Conservation (phyloP, 2,888 invertebrate genomes). For the Leptura quadrifasciata region DNA sequence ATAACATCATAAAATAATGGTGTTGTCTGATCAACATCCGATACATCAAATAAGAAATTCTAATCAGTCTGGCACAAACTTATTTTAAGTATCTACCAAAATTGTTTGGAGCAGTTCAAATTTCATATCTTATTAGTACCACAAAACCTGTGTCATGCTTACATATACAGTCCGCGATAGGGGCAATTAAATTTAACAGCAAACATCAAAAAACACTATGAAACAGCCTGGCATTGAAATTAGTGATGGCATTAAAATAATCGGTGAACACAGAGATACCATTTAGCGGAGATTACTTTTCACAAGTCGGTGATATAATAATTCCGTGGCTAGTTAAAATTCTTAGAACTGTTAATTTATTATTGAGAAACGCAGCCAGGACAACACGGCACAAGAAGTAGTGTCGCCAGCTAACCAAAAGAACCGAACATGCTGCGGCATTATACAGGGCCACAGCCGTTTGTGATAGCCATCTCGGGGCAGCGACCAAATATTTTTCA, state of each 20-base stretch:
- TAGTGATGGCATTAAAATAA: constrained; percentile 43
- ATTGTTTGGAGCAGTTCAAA: not conserved
- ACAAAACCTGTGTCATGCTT: not conserved
- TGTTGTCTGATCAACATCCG: no score
- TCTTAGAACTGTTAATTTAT: constrained; percentile 40
- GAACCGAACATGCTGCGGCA: constrained; percentile 48
- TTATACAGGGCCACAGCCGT: constrained; percentile 41
- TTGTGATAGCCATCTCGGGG: constrained; percentile 65
- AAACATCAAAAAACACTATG: constrained; percentile 22
- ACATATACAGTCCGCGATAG: not conserved
- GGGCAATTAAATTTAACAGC: constrained; percentile 38
- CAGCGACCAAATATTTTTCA: constrained; percentile 65
- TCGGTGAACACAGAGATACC: constrained; percentile 45
- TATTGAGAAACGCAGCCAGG: constrained; percentile 33
- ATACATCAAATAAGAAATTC: no score
- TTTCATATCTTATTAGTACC: not conserved
- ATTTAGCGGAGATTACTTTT: constrained; percentile 44
- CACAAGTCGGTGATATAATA: constrained; percentile 42
- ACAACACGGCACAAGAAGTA: constrained; percentile 46
- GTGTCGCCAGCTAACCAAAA: constrained; percentile 47
- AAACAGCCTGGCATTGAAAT: constrained; percentile 34
- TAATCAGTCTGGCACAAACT: no score
- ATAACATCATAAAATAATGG: no score
- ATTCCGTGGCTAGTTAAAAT: constrained; percentile 30
- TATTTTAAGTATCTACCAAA: no score